Conservation (phyloP, 1,140 invertebrate species). For the Tetramorium alpestre region DNA sequence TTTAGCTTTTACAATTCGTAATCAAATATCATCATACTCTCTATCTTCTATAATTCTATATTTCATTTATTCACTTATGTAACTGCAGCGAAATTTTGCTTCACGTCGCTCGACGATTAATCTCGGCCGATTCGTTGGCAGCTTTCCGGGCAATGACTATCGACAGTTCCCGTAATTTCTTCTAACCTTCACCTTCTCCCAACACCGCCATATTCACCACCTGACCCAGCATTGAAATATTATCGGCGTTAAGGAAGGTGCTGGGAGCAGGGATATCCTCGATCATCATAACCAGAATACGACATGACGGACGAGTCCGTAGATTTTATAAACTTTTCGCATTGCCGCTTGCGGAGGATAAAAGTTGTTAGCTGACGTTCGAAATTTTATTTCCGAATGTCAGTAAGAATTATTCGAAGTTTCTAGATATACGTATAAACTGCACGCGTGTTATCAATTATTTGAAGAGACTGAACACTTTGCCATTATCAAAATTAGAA, state of each 20-base stretch:
- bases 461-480: background rate
- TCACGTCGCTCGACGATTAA: constrained; percentile 39
- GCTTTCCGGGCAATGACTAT: constrained; percentile 53
- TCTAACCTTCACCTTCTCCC: constrained; percentile 16
- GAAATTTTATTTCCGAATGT: background rate
- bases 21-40: background rate
- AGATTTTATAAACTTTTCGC: constrained; percentile 51
- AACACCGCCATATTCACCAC: background rate
- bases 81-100: constrained; percentile 10
- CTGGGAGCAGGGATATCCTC: constrained; percentile 36
- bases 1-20: background rate
- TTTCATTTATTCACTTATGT: background rate
- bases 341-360: constrained; percentile 13
- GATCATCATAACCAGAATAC: constrained; percentile 51
- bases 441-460: background rate
- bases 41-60: background rate
- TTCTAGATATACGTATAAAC: background rate
- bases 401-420: background rate
- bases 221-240: constrained; percentile 49
- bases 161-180: constrained; percentile 55
- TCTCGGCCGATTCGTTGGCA: constrained; percentile 48
- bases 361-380: constrained; percentile 33
- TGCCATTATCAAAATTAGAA: background rate
- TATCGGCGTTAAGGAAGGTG: constrained; percentile 53
- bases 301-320: constrained; percentile 44